Conservation (phyloP, 1,140 invertebrate genomes). For the Heliconius congener region DNA sequence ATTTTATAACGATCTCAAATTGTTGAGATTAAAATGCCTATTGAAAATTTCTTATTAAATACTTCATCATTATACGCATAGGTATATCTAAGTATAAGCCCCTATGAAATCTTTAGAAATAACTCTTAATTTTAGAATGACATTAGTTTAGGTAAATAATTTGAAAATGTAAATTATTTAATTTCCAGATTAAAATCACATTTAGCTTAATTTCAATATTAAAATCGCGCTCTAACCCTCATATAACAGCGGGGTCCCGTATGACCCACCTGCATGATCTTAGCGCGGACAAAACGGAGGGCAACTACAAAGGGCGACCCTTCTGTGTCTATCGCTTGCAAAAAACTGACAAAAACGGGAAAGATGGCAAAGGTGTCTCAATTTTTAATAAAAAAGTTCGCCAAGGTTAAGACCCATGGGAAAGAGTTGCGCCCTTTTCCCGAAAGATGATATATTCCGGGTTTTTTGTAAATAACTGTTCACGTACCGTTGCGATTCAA, state of each 20-base stretch:
- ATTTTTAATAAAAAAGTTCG: constrained; percentile 73
- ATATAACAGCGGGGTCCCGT: constrained; percentile 49
- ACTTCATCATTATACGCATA: not conserved
- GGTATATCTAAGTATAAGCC: not conserved
- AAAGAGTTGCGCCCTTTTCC: constrained; percentile 74
- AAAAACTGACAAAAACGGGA: constrained; percentile 69
- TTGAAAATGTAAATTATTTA: not conserved
- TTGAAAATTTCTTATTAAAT: not conserved
- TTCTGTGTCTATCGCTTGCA: constrained; percentile 48
- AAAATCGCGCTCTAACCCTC: constrained; percentile 49
- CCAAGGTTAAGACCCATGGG: constrained; percentile 80
- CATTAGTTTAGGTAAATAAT: not conserved
- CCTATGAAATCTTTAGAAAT: too few relatives aligned
- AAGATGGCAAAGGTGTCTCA: constrained; percentile 80
- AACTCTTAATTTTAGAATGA: not conserved
- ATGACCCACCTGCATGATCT: constrained; percentile 78
- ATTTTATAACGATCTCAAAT: constrained; percentile 17
- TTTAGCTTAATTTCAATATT: constrained; percentile 30
- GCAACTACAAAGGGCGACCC: constrained; percentile 66
- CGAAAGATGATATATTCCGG: constrained; percentile 67
- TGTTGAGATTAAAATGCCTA: not conserved
- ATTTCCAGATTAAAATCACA: constrained; percentile 19
- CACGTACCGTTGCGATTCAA: constrained; percentile 54
- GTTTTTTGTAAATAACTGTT: constrained; percentile 64
- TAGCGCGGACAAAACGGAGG: constrained; percentile 52